These are phyloP conservation scores for Epinephelus fuscoguttatus DNA, from an alignment of 2,113 vertebrate genomes.

Conservation along the genomic window DNA sequence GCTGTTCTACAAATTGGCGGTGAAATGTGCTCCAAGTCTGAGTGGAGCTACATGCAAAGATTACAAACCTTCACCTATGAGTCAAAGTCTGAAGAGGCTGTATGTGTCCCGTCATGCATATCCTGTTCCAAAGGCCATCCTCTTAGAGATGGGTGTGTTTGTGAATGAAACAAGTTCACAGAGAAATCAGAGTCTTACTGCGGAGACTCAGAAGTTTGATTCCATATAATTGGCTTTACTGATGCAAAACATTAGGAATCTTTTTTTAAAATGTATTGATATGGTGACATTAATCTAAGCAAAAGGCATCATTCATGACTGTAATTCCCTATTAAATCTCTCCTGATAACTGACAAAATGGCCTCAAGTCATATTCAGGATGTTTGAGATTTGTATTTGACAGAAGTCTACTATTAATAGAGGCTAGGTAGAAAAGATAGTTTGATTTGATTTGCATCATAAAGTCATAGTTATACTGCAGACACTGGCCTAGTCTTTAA, in stretches of 20 bases:
- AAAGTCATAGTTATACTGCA: not conserved
- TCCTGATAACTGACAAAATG: not conserved
- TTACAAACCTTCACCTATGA: conserved; percentile 82
- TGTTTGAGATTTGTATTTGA: not conserved
- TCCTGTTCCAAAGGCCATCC: conserved; percentile 66
- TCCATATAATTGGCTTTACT: not conserved
- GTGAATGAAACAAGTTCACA: not conserved
- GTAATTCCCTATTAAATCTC: not conserved
- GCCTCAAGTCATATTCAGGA: not conserved
- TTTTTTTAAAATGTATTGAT: not conserved
- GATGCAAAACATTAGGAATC: not conserved
- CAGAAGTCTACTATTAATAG: not conserved
- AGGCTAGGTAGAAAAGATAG: not conserved
- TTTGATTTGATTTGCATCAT: not conserved
- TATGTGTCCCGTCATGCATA: conserved; percentile 81
- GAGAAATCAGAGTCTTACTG: conserved; percentile 47
- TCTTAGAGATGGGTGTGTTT: conserved; percentile 80
- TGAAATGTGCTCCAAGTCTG: conserved; percentile 83
- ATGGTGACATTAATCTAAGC: not conserved
- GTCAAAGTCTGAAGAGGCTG: conserved; percentile 52
- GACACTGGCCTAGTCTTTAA: not conserved
- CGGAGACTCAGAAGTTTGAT: not conserved
- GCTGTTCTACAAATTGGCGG: conserved; percentile 73
- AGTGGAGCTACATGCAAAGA: conserved; percentile 75
- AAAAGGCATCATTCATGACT: not conserved